Base-by-base conservation (phyloP, 1,140 invertebrate species). In the Drosophila gunungcola region DNA sequence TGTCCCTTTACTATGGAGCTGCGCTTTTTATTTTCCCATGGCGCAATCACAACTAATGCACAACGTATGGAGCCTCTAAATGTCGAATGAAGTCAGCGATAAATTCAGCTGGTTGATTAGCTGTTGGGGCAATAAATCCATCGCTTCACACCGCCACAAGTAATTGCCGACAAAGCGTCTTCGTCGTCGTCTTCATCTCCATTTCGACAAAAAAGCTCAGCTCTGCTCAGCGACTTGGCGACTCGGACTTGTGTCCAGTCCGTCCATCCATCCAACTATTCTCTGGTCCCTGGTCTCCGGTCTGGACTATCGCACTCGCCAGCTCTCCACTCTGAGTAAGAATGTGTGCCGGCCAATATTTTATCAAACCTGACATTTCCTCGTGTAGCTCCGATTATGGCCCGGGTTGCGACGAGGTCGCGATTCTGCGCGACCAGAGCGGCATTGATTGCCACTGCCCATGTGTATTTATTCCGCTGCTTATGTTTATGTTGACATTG, bases 31-130 rank as follows among this genome's bases (percentile, higher is more conserved):
- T 49, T 72, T 77, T 81, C 78, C 78, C 78, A 81, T 81, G 78
- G 72, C 67, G 49, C 73, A 54, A 68, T 77, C 73, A 67, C 73
- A 77, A 60, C 73, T 68, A 76, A 69, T 76, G 73, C 60, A 74
- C 55, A 57, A 57, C 55, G 53, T 73, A 78, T 67, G 52, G 67
- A 80, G 56, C 61, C 78, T 81, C 73, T 72, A 74, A 85, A 81
- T 86, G 79, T 78, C 83, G 69, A 86, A 81, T 77, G 65, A 72
- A 78, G 69, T 86, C 81, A 85, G 61, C 82, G 78, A 85, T 85
- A 85, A 86, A 85, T 86, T 86, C 74, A 82, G 65, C 78, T 85
- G 80, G 78, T 86, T 85, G 74, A 86, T 86, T 86, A 85, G 78
- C 78, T 86, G 69, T 82, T 82, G 70, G 78, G 46, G 82, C 78